These are phyloP conservation scores for Chironomus riparius DNA, from an alignment of 2,888 invertebrate genomes.

Conservation along the genomic window DNA sequence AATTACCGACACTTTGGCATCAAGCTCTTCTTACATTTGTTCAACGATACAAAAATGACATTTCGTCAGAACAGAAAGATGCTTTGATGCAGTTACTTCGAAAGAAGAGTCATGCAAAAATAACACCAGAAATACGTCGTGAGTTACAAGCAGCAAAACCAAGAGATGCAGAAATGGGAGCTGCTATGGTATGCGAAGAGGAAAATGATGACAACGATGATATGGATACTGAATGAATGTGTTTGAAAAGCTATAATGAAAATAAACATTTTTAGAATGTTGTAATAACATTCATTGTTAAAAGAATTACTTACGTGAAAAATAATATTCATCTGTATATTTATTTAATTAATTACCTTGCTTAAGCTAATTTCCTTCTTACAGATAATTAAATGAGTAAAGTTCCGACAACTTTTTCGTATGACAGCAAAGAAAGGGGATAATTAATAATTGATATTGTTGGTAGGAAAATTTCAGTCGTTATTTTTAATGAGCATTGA, in stretches of 20 bases:
- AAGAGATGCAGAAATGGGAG: constrained; percentile 58
- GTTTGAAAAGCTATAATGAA: background rate
- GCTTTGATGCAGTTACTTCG: constrained; percentile 66
- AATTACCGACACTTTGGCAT: constrained; percentile 94
- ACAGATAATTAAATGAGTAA: too few relatives aligned
- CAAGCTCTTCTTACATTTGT: constrained; percentile 88
- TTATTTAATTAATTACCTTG: too few relatives aligned
- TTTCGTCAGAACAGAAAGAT: constrained; percentile 87
- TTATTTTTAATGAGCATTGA: too few relatives aligned
- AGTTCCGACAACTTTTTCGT: too few relatives aligned
- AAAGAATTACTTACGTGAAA: too few relatives aligned
- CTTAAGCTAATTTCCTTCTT: too few relatives aligned
- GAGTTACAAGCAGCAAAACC: constrained; percentile 78
- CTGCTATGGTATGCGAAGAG: constrained; percentile 28
- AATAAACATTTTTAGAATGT: too few relatives aligned
- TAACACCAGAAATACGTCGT: constrained; percentile 68
- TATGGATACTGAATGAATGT: constrained; percentile 16
- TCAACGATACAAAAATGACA: constrained; percentile 90
- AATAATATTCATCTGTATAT: too few relatives aligned
- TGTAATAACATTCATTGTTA: too few relatives aligned
- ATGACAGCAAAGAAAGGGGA: too few relatives aligned
- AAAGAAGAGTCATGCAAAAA: constrained; percentile 42
- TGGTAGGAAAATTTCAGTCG: too few relatives aligned
- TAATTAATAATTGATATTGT: too few relatives aligned
- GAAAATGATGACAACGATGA: constrained; percentile 10